phyloP scores from a whole-genome alignment of 2,888 invertebrate genomes.

The Oligia fasciuncula region DNA sequence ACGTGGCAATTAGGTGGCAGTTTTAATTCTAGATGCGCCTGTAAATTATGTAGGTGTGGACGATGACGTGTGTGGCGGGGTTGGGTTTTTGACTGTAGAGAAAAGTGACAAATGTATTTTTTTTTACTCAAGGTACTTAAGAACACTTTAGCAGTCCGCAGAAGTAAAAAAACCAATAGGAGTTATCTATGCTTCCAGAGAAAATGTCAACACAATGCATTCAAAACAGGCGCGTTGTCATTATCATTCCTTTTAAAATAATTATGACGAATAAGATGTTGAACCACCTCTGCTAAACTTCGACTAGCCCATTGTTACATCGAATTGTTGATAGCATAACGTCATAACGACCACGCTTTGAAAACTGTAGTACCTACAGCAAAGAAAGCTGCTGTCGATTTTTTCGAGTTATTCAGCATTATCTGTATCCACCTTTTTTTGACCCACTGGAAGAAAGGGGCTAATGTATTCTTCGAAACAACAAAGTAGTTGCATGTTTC shows the following conservation, averaged over 20 bases:
- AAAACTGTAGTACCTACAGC: background rate
- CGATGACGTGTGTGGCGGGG: background rate
- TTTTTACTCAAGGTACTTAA: background rate
- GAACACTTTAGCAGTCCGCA: background rate
- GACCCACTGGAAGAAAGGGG: background rate
- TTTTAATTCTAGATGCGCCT: conserved; percentile 55
- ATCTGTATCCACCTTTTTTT: background rate
- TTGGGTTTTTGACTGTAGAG: background rate
- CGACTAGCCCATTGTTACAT: background rate
- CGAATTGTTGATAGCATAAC: background rate
- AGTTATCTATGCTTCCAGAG: background rate
- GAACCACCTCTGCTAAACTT: background rate
- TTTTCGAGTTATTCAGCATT: background rate
- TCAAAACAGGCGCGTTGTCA: background rate
- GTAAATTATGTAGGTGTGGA: conserved; percentile 29
- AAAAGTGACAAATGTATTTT: background rate
- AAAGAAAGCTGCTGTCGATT: background rate
- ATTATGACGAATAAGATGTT: background rate
- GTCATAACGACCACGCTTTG: background rate
- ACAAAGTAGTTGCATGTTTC: conserved; percentile 5
- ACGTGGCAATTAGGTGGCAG: conserved; percentile 59
- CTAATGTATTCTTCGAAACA: conserved; percentile 24
- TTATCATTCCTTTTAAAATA: background rate
- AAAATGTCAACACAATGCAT: background rate
- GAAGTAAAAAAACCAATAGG: background rate